Evolutionary conservation across 2,113 vertebrate genomes (phyloP).

Genomic region (Cynoglossus semilaevis): DNA sequence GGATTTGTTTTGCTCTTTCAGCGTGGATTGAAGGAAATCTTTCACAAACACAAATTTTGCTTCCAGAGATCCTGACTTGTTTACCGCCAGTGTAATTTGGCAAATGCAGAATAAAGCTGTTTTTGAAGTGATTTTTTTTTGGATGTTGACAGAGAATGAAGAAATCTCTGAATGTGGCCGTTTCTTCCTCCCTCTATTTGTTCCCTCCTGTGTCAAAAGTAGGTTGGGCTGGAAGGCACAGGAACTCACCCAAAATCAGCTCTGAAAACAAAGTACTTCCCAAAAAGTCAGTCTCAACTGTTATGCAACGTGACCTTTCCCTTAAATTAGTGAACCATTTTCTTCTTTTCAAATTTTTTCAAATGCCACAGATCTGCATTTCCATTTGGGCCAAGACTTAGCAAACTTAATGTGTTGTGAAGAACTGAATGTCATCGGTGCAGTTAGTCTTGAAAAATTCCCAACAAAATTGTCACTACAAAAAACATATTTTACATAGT

Average conservation of each 20-base stretch:
- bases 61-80: slow-evolving; percentile 60
- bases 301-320: slow-evolving; percentile 23
- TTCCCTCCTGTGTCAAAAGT: slow-evolving; percentile 50
- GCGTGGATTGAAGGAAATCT: slow-evolving; percentile 76
- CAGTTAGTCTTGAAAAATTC: no score
- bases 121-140: slow-evolving; percentile 41
- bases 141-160: slow-evolving; percentile 47
- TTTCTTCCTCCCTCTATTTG: slow-evolving; percentile 36
- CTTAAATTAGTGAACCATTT: slow-evolving; percentile 6
- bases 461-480: no score
- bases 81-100: slow-evolving; percentile 49
- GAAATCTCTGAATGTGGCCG: slow-evolving; percentile 22
- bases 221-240: slow-evolving; percentile 56
- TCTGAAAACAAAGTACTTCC: slow-evolving; percentile 46
- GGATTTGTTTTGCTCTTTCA: slow-evolving; percentile 64
- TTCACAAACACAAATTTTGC: slow-evolving; percentile 71
- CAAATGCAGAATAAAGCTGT: slow-evolving; percentile 53
- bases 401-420: background rate
- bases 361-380: background rate
- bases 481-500: no score
- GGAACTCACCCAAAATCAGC: slow-evolving; percentile 31
- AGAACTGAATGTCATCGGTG: background rate
- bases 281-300: slow-evolving; percentile 47
- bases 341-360: background rate
- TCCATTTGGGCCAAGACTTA: no score